phyloP scores from a whole-genome alignment of 2,113 vertebrate genomes.

The Hippoglossus stenolepis region DNA sequence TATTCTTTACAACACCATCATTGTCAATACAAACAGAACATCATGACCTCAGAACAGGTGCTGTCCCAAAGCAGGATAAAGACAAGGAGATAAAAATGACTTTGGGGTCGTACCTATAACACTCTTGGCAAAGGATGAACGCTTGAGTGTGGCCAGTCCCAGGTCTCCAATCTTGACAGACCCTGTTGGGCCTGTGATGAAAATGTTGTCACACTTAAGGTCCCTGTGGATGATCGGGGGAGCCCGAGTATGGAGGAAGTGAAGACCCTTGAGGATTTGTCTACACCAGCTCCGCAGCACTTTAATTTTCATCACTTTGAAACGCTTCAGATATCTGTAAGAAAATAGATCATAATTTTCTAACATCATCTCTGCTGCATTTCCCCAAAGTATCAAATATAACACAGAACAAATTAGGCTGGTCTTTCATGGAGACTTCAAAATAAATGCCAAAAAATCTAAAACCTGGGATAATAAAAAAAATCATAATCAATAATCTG shows the following conservation, averaged over 20 bases:
- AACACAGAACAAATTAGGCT: neutral
- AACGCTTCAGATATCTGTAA: constrained; percentile 94
- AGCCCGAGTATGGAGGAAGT: constrained; percentile 95
- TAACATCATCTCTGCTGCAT: neutral
- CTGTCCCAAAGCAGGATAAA: constrained; percentile 32
- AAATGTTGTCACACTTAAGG: constrained; percentile 99
- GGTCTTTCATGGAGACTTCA: no score
- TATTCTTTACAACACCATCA: constrained; percentile 49
- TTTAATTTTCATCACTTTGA: constrained; percentile 99
- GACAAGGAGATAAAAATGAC: constrained; percentile 47
- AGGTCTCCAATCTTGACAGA: constrained; percentile 99
- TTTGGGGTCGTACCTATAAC: constrained; percentile 92
- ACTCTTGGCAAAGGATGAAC: constrained; percentile 98
- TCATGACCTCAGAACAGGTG: constrained; percentile 27
- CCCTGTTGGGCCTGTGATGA: constrained; percentile 98
- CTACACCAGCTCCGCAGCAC: constrained; percentile 97
- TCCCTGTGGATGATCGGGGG: constrained; percentile 98
- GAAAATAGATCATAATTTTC: constrained; percentile 10
- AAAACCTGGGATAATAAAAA: no score
- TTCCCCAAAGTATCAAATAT: neutral
- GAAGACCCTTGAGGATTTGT: constrained; percentile 97
- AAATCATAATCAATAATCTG: no score
- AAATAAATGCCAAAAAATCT: no score
- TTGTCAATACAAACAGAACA: constrained; percentile 40
- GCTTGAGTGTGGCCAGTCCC: constrained; percentile 95